These are phyloP conservation scores for Poeciliopsis occidentalis DNA, from an alignment of 2,113 vertebrate genomes.

Conservation along the genomic window DNA sequence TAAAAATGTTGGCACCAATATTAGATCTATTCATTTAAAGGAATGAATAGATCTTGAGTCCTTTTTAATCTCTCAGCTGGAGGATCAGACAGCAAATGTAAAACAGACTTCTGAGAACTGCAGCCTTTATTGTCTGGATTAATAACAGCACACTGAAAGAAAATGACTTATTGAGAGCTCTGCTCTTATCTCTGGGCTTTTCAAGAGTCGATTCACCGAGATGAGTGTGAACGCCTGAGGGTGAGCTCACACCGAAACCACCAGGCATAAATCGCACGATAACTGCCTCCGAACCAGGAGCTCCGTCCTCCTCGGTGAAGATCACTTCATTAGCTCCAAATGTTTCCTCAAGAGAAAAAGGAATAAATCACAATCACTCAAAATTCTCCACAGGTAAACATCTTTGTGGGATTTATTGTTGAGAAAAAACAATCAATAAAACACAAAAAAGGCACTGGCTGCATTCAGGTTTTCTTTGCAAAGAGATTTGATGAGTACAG, in stretches of 20 bases:
- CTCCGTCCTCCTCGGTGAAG: constrained; percentile 19
- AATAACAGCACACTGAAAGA: constrained; percentile 49
- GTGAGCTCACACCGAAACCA: constrained; percentile 40
- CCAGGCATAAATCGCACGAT: constrained; percentile 51
- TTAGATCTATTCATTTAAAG: neutral
- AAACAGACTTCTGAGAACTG: constrained; percentile 34
- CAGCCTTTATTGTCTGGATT: constrained; percentile 61
- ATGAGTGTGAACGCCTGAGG: constrained; percentile 48
- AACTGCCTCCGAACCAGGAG: constrained; percentile 47
- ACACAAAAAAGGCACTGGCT: constrained; percentile 24
- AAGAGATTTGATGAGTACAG: constrained; percentile 24
- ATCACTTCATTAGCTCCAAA: constrained; percentile 31
- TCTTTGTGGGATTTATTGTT: constrained; percentile 18
- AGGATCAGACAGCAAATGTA: constrained; percentile 33
- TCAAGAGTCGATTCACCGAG: constrained; percentile 38
- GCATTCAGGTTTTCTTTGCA: constrained; percentile 33
- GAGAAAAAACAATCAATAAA: constrained; percentile 40
- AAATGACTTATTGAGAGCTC: constrained; percentile 50
- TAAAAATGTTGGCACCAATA: too few species aligned
- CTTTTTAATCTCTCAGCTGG: constrained; percentile 2
- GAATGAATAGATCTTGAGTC: too few species aligned
- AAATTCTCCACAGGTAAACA: constrained; percentile 1
- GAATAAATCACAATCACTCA: constrained; percentile 5
- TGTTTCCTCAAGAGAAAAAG: constrained; percentile 21
- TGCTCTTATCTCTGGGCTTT: constrained; percentile 44